Percentiles rank a stretch among this genome's conserved stretches.
Conservation (phyloP, 2,888 invertebrate genomes). For the Bruchidius siliquastri region DNA sequence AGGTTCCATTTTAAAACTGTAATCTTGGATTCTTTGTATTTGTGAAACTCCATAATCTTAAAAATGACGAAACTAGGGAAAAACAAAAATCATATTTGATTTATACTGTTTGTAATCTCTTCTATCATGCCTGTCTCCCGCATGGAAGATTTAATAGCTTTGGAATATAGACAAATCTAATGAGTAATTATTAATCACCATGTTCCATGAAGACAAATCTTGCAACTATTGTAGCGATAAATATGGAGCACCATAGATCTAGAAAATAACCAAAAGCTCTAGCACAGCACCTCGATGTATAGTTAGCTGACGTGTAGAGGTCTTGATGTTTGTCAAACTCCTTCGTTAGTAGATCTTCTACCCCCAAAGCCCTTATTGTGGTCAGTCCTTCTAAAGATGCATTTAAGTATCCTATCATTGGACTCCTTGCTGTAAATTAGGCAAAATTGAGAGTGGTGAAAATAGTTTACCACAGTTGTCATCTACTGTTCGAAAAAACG, state of each 20-base stretch:
- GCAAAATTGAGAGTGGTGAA: background rate
- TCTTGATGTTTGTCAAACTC: slow-evolving; percentile 40
- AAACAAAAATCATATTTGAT: too few relatives aligned
- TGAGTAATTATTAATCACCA: slow-evolving; percentile 13
- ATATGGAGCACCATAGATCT: slow-evolving; percentile 30
- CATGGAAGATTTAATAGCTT: too few relatives aligned
- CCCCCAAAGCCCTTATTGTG: slow-evolving; percentile 37
- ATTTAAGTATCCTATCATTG: slow-evolving; percentile 38
- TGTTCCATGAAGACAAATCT: slow-evolving; percentile 21
- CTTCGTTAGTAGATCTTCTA: slow-evolving; percentile 28
- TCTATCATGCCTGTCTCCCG: too few relatives aligned
- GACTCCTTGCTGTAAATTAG: slow-evolving; percentile 35
- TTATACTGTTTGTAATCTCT: too few relatives aligned
- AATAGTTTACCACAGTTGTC: too few relatives aligned
- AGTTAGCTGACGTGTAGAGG: slow-evolving; percentile 35
- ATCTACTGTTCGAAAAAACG: too few relatives aligned
- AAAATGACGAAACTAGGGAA: too few relatives aligned
- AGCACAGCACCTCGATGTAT: slow-evolving; percentile 31
- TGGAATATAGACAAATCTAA: background rate
- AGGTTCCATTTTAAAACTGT: too few relatives aligned
- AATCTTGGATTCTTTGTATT: too few relatives aligned
- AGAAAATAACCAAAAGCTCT: slow-evolving; percentile 37
- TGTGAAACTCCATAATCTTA: too few relatives aligned
- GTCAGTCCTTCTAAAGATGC: slow-evolving; percentile 40
- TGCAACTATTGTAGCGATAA: slow-evolving; percentile 22